Percentiles rank a stretch among this genome's conserved stretches.
Conservation (phyloP, 2,797 vertebrate genomes). For the Sus cebifrons region DNA sequence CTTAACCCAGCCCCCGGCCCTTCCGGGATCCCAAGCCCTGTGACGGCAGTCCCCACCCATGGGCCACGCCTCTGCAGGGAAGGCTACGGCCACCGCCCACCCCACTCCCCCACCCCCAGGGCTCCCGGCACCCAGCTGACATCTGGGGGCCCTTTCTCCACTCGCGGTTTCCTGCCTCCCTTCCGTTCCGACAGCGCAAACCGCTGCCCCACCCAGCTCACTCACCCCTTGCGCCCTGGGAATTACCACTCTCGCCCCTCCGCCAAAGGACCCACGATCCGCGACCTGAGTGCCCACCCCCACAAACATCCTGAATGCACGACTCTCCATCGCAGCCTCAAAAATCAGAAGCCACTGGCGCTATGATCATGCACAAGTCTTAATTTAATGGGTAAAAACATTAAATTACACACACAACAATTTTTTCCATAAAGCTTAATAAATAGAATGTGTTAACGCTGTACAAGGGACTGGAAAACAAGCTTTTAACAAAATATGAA, state of each 20-base stretch:
- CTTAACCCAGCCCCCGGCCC: rapidly evolving
- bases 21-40: neutral
- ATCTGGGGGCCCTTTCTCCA: constrained; percentile 86
- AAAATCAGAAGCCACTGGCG: constrained; percentile 26
- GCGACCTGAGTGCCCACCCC: neutral
- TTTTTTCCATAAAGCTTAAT: constrained; percentile 87
- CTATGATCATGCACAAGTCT: constrained; percentile 79
- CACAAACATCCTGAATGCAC: neutral
- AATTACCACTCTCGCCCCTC: constrained; percentile 45
- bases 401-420: constrained; percentile 87
- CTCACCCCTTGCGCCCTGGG: constrained; percentile 64
- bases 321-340: neutral
- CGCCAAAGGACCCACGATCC: neutral
- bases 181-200: constrained; percentile 83
- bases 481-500: constrained; percentile 73
- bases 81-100: constrained; percentile 70
- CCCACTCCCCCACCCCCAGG: constrained; percentile 8
- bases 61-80: constrained; percentile 58
- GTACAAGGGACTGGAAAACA: constrained; percentile 81
- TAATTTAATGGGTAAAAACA: constrained; percentile 89
- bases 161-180: constrained; percentile 85
- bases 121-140: constrained; percentile 82
- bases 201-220: constrained; percentile 82
- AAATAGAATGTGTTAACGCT: constrained; percentile 87
- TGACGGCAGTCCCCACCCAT: neutral